These are phyloP conservation scores for Amblyjoppa fuscipennis DNA, from an alignment of 2,888 invertebrate genomes.

Conservation along the genomic window DNA sequence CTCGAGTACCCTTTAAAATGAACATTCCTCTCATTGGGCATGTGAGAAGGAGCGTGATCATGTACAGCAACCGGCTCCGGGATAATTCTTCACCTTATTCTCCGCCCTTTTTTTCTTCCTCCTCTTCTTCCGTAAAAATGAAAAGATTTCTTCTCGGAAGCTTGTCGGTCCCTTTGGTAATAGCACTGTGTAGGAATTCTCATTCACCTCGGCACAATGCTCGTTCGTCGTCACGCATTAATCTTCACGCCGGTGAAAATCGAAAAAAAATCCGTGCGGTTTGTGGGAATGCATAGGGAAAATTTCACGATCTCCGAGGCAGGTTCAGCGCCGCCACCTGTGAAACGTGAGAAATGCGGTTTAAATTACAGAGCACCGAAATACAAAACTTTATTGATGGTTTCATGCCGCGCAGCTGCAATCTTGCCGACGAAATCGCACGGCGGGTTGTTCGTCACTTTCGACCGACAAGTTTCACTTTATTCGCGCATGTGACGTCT, in stretches of 20 bases:
- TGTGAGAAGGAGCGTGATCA: slow-evolving; percentile 5
- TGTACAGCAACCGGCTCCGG: neutral
- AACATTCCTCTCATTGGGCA: neutral
- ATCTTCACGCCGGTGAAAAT: slow-evolving; percentile 17
- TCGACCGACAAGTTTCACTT: slow-evolving; percentile 1
- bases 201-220: slow-evolving; percentile 41
- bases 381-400: slow-evolving; percentile 41
- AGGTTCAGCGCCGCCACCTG: slow-evolving; percentile 47
- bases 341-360: slow-evolving; percentile 44
- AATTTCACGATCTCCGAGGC: neutral
- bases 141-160: neutral
- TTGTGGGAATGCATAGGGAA: slow-evolving; percentile 26
- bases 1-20: neutral
- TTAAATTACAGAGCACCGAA: slow-evolving; percentile 32
- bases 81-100: slow-evolving; percentile 7
- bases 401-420: neutral
- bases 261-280: slow-evolving; percentile 20
- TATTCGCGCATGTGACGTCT: neutral
- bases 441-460: slow-evolving; percentile 21
- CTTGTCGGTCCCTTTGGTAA: neutral
- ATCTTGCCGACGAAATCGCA: slow-evolving; percentile 41
- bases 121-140: slow-evolving; percentile 29
- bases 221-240: slow-evolving; percentile 28
- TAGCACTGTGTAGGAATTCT: neutral
- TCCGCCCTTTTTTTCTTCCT: slow-evolving; percentile 7